phyloP scores from a whole-genome alignment of 1,140 invertebrate genomes.

The Phenacoccus solenopsis region DNA sequence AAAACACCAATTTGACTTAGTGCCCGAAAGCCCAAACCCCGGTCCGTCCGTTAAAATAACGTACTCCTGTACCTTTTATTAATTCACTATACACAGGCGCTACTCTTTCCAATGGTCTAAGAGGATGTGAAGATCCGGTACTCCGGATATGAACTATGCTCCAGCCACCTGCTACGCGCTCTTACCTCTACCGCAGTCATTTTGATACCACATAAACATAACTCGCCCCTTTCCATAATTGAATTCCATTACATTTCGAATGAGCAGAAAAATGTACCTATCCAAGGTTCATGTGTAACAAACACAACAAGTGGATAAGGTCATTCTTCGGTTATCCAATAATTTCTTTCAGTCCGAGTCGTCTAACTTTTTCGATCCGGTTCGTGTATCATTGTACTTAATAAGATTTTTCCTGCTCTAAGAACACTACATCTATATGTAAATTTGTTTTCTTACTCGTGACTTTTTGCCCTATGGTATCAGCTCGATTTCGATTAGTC shows the following conservation, averaged over 20 bases:
- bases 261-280: too few species aligned
- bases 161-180: not conserved
- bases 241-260: too few species aligned
- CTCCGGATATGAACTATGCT: constrained; percentile 1
- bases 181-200: not conserved
- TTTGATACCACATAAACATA: not conserved
- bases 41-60: not conserved
- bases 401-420: too few species aligned
- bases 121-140: constrained; percentile 1
- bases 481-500: too few species aligned
- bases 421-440: too few species aligned
- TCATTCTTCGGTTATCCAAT: not conserved
- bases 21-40: not conserved
- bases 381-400: not conserved
- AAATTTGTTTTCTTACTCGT: too few species aligned
- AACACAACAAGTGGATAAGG: not conserved
- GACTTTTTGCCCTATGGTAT: too few species aligned
- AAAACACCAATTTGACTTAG: not conserved
- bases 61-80: not conserved
- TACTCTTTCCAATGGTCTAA: not conserved
- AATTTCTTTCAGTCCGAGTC: not conserved
- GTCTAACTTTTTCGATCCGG: not conserved
- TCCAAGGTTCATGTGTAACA: too few species aligned
- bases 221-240: not conserved
- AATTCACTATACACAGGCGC: not conserved